Conservation (phyloP, 2,797 vertebrate species). For the Peromyscus attwateri region DNA sequence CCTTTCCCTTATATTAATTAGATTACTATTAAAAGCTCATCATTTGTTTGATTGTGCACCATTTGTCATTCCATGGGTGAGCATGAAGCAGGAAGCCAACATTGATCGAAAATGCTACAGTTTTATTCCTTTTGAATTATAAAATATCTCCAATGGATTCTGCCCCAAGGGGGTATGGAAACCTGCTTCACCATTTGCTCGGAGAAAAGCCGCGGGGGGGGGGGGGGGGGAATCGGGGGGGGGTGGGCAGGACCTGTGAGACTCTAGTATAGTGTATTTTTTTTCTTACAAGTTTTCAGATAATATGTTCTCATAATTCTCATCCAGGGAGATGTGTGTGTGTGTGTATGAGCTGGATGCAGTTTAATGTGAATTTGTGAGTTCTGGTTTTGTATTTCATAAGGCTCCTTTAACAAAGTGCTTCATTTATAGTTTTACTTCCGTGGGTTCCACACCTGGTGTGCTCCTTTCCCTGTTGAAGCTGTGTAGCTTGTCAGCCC, state of each 20-base stretch:
- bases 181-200: conserved; percentile 85
- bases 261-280: conserved; percentile 83
- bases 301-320: conserved; percentile 88
- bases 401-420: conserved; percentile 89
- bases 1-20: conserved; percentile 72
- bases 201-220: conserved; percentile 80
- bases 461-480: not conserved
- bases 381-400: conserved; percentile 88
- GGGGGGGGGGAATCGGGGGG: conserved; percentile 11
- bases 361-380: conserved; percentile 86
- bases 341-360: conserved; percentile 82
- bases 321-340: conserved; percentile 73
- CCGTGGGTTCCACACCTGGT: not conserved
- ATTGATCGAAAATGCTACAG: conserved; percentile 72
- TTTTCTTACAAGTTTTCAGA: conserved; percentile 85
- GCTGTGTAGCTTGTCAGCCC: conserved; percentile 6
- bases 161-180: not conserved
- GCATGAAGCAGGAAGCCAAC: conserved; percentile 72
- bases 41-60: conserved; percentile 65
- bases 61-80: conserved; percentile 80
- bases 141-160: conserved; percentile 61
- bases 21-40: conserved; percentile 81
- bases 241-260: conserved; percentile 83
- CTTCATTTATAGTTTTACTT: conserved; percentile 84
- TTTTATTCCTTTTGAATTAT: conserved; percentile 62